Percentiles rank a stretch among this genome's conserved stretches.
These are phyloP conservation scores for Naja naja DNA, from an alignment of 2,113 vertebrate genomes.

Conservation along the genomic window DNA sequence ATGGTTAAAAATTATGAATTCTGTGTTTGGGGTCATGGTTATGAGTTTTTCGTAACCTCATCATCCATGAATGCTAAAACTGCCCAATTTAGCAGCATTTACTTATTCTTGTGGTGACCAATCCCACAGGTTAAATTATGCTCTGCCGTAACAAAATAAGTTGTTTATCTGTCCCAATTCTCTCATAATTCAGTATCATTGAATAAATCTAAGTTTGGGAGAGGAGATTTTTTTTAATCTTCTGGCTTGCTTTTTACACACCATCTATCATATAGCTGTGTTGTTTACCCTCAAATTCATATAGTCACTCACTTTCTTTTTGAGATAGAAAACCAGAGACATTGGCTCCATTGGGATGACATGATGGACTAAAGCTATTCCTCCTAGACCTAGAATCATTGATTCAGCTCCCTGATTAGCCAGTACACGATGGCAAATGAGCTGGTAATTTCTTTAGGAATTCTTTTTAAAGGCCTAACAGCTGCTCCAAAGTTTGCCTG, in stretches of 20 bases:
- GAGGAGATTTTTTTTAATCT: background rate
- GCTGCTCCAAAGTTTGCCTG: background rate
- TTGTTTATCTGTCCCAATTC: background rate
- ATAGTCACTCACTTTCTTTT: background rate
- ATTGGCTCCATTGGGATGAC: background rate
- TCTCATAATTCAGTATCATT: background rate
- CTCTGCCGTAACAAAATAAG: background rate
- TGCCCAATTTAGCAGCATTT: background rate
- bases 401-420: background rate
- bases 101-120: background rate
- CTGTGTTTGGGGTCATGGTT: background rate
- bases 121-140: background rate
- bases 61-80: background rate
- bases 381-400: background rate
- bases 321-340: background rate
- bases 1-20: background rate
- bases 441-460: background rate
- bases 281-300: background rate
- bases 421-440: background rate
- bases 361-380: background rate
- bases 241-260: background rate
- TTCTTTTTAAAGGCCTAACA: background rate
- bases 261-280: background rate
- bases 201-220: background rate
- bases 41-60: background rate